Percentiles rank a stretch among this genome's conserved stretches.
phyloP scores from a whole-genome alignment of 92 coral and sea anemone genomes.

The Epizoanthus fatuus region DNA sequence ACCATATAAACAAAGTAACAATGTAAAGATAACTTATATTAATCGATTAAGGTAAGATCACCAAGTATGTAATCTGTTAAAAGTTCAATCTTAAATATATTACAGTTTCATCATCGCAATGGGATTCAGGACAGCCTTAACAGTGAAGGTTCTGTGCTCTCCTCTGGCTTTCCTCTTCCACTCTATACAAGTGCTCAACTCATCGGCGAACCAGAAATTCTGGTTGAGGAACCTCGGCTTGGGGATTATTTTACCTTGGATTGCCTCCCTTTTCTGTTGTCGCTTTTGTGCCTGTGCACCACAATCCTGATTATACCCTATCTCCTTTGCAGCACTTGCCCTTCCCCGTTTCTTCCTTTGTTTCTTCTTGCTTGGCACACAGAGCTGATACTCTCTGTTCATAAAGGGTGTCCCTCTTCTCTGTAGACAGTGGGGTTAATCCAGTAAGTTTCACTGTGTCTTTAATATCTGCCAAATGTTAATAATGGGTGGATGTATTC shows the following conservation, averaged over 20 bases:
- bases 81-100: too few relatives aligned
- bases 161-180: neutral
- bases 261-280: neutral
- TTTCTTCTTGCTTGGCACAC: neutral
- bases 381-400: neutral
- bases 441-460: neutral
- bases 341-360: neutral
- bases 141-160: neutral
- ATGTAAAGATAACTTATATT: too few relatives aligned
- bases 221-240: neutral
- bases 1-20: too few relatives aligned
- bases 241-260: neutral
- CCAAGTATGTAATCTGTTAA: too few relatives aligned
- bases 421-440: neutral
- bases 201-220: conserved; percentile 2
- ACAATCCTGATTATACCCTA: too few relatives aligned
- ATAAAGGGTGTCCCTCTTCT: conserved; percentile 10
- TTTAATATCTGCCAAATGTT: conserved; percentile 4
- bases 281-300: neutral
- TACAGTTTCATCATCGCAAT: too few relatives aligned
- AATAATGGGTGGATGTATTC: conserved; percentile 8
- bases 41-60: too few relatives aligned
- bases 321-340: neutral
- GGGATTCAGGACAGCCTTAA: too few relatives aligned
- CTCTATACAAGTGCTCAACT: conserved; percentile 6